Evolutionary conservation across 2,113 vertebrate genomes (phyloP).

Genomic region (Drymodes brunneopygia): DNA sequence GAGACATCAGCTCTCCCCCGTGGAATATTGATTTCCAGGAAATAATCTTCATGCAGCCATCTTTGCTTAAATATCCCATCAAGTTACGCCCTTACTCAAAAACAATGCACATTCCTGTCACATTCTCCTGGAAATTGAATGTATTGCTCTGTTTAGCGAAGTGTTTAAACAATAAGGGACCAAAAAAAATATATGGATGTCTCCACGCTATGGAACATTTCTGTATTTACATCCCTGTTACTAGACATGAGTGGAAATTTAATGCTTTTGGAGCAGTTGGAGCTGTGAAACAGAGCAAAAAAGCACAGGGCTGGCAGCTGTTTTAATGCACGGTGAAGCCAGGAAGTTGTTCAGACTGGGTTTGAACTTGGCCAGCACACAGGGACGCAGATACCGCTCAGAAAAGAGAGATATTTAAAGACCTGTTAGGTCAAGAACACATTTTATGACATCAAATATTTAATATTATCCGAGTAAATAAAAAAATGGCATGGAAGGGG

Average conservation of each 20-base stretch:
- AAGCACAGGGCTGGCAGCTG: not conserved
- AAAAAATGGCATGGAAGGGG: not conserved
- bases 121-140: not conserved
- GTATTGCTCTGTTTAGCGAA: not conserved
- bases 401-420: not conserved
- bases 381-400: not conserved
- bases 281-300: not conserved
- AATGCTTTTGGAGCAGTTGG: not conserved
- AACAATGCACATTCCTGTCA: not conserved
- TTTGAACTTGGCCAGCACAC: not conserved
- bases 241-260: not conserved
- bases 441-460: not conserved
- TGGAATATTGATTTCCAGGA: slow-evolving; percentile 53
- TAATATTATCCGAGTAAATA: not conserved
- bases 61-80: not conserved
- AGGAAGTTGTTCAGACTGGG: not conserved
- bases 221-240: not conserved
- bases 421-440: not conserved
- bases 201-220: not conserved
- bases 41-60: not conserved
- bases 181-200: not conserved
- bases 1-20: not conserved
- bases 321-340: not conserved
- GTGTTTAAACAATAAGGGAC: not conserved
- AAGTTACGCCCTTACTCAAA: not conserved